These are phyloP conservation scores for Dolomedes plantarius DNA, from an alignment of 2,888 invertebrate species.

Conservation along the genomic window DNA sequence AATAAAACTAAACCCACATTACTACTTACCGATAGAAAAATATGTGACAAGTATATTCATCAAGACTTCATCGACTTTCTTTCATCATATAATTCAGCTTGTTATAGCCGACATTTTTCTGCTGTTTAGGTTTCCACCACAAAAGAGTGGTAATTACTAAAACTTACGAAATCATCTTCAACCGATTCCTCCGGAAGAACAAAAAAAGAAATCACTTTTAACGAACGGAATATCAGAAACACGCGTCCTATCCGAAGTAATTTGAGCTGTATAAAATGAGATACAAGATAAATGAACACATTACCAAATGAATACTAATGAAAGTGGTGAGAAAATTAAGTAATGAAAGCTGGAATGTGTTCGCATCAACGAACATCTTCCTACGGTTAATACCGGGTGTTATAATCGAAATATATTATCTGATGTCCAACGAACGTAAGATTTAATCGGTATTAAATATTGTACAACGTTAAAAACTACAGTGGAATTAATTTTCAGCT, in stretches of 20 bases:
- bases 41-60: too few relatives aligned
- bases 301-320: conserved; percentile 50
- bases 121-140: not conserved
- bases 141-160: conserved; percentile 39
- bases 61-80: too few relatives aligned
- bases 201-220: conserved; percentile 12
- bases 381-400: not conserved
- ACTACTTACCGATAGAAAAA: too few relatives aligned
- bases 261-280: conserved; percentile 36
- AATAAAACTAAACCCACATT: too few relatives aligned
- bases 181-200: conserved; percentile 33
- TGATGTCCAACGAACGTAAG: not conserved
- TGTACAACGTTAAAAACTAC: not conserved
- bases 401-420: conserved; percentile 14
- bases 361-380: conserved; percentile 15
- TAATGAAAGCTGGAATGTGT: conserved; percentile 30
- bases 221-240: conserved; percentile 16
- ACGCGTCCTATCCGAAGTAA: conserved; percentile 24
- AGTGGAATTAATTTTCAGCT: not conserved
- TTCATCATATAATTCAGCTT: conserved; percentile 45
- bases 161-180: conserved; percentile 30
- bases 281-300: conserved; percentile 37
- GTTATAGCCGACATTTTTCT: conserved; percentile 32
- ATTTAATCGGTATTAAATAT: conserved; percentile 9
- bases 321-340: conserved; percentile 36